A percentile compares a stretch with the other conserved stretches of the same genome.
These are phyloP conservation scores for Cydia fagiglandana DNA, from an alignment of 1,140 invertebrate genomes.

Conservation along the genomic window DNA sequence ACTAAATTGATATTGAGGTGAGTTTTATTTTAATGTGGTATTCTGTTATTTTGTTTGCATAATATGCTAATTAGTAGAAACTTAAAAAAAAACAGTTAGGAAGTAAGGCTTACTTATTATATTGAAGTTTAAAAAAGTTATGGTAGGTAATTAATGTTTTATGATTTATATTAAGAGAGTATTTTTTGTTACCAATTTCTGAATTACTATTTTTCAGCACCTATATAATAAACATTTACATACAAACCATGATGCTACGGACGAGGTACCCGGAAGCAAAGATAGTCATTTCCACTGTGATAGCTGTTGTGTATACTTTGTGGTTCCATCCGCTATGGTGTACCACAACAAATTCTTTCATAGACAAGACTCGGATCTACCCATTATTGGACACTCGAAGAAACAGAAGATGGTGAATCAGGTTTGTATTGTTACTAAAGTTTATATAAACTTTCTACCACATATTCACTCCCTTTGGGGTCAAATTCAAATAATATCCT, in stretches of 20 bases:
- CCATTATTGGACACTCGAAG: conserved; percentile 61
- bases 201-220: conserved; percentile 74
- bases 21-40: not conserved
- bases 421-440: conserved; percentile 42
- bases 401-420: conserved; percentile 63
- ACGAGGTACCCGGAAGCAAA: conserved; percentile 43
- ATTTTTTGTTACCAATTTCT: too few species aligned
- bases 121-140: too few species aligned
- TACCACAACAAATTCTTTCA: conserved; percentile 84
- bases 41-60: not conserved
- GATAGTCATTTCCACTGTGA: conserved; percentile 78
- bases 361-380: conserved; percentile 74
- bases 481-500: not conserved
- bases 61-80: too few species aligned
- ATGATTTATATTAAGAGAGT: too few species aligned
- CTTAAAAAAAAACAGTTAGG: too few species aligned
- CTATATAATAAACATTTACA: conserved; percentile 81
- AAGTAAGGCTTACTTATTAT: too few species aligned
- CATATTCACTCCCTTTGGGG: not conserved
- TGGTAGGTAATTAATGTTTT: too few species aligned
- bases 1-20: not conserved
- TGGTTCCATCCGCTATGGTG: conserved; percentile 80
- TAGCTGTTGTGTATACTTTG: conserved; percentile 81
- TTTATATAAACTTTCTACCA: not conserved
- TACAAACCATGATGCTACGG: conserved; percentile 68